Evolutionary conservation across 2,797 vertebrate species (phyloP).

Genomic region (Paedocypris micromegethes): DNA sequence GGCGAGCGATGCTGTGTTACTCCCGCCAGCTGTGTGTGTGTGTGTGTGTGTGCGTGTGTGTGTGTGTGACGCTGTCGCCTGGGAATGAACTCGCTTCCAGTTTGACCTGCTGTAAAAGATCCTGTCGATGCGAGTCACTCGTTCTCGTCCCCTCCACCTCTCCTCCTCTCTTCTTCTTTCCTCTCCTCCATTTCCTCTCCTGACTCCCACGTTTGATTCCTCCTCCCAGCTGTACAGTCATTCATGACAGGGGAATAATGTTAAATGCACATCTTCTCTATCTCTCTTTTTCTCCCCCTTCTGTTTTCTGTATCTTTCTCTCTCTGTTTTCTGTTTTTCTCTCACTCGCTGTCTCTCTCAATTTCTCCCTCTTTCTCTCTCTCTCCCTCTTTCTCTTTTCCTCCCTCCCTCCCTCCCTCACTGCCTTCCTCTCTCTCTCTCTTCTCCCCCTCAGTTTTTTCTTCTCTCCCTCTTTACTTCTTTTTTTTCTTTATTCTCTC

Average conservation of each 20-base stretch:
- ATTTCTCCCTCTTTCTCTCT: no score
- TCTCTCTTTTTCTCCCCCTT: no score
- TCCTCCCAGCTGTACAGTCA: slow-evolving; percentile 10
- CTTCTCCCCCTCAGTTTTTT: no score
- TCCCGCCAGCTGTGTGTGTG: slow-evolving; percentile 15
- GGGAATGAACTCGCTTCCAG: slow-evolving; percentile 30
- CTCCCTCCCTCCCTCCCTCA: no score
- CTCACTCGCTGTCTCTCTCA: no score
- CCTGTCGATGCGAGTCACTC: slow-evolving; percentile 14
- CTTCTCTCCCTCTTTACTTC: no score
- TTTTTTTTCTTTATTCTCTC: no score
- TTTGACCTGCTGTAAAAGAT: slow-evolving; percentile 11
- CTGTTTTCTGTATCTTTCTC: no score
- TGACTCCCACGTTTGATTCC: not conserved
- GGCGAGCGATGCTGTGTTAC: slow-evolving; percentile 22
- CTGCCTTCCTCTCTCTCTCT: no score
- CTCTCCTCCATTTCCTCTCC: not conserved
- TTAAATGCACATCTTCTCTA: not conserved
- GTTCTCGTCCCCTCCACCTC: slow-evolving; percentile 9
- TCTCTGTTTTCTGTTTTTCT: no score
- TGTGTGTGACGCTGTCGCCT: slow-evolving; percentile 11
- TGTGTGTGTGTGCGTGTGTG: not conserved
- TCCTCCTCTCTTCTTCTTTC: slow-evolving; percentile 6
- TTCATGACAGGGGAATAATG: slow-evolving; percentile 13
- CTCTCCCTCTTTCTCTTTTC: no score